Evolutionary conservation across 1,140 invertebrate genomes (phyloP), one percentile per base, ranked within the genome.

Genomic region (Drosophila repleta): DNA sequence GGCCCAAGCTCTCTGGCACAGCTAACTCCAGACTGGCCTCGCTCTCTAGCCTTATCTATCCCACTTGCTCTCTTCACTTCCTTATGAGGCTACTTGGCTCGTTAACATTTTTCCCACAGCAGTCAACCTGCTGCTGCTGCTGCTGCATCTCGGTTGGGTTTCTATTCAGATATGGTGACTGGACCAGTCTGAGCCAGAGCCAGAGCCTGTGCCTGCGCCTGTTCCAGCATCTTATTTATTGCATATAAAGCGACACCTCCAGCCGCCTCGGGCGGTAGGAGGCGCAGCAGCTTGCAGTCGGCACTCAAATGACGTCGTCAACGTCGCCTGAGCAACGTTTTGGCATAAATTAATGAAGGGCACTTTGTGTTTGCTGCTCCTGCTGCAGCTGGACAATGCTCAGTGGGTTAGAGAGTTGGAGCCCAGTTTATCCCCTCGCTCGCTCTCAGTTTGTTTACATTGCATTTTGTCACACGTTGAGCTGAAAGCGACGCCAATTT

Each of bases 261-360:
- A 66, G 68, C 56, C 74, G 29, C 52, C 3, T 1, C 45, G 20
- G 21, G 45, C n/a, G 20, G 18, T 7, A 46, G 45, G 43, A 45
- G 18, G 17, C 2, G 43, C 7, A 18, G 17, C 0, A 18, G 17
- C 37, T 39, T 8, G 41, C 15, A 43, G 41, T 4, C 39, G n/a
- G 39, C 46, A 46, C 46, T 56, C 58, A 78, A 85, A 85, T 85
- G 82, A 87, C 72, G 83, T 85, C 82, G 82, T 85, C 82, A 87
- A 85, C 82, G 82, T 85, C 78, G 82, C 71, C 76, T 69, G 74
- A 68, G 71, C 80, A 82, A 76, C 85, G 78, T 75, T 82, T 85
- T 85, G 82, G 78, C 82, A 85, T 85, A 85, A 85, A 85, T 85
- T 85, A 85, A 85, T 78, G 74, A 82, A 87, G 82, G 74, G 83